These are phyloP conservation scores for Solea solea DNA, from an alignment of 2,113 vertebrate genomes.

Conservation along the genomic window DNA sequence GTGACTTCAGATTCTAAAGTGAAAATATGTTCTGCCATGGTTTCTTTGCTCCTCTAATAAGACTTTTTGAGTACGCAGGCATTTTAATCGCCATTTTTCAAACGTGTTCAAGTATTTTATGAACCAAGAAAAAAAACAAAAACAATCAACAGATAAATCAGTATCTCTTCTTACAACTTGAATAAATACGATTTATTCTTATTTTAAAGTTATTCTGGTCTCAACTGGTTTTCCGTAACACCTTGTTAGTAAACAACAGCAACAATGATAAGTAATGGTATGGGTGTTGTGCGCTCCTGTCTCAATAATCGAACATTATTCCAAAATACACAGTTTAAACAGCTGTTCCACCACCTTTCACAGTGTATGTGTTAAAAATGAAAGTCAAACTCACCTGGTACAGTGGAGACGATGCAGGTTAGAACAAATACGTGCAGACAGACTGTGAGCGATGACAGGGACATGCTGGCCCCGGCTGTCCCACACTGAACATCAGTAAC, in stretches of 20 bases:
- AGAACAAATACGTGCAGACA: constrained; percentile 12
- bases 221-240: background rate
- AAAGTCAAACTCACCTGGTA: constrained; percentile 50
- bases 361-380: background rate
- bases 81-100: too few relatives aligned
- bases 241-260: too few relatives aligned
- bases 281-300: too few relatives aligned
- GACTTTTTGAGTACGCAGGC: too few relatives aligned
- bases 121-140: too few relatives aligned
- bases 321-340: background rate
- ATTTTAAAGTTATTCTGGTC: background rate
- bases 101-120: too few relatives aligned
- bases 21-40: too few relatives aligned
- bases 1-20: too few relatives aligned
- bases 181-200: background rate
- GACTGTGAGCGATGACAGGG: background rate
- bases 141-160: too few relatives aligned
- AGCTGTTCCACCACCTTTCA: background rate
- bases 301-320: background rate
- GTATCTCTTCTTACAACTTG: background rate
- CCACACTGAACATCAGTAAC: background rate
- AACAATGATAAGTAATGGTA: too few relatives aligned
- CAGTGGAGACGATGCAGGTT: background rate
- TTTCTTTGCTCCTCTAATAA: too few relatives aligned
- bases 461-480: constrained; percentile 44